Evolutionary conservation across 2,113 vertebrate genomes (phyloP), one percentile per base, ranked within the genome.

Genomic region (Ageneiosus marmoratus): DNA sequence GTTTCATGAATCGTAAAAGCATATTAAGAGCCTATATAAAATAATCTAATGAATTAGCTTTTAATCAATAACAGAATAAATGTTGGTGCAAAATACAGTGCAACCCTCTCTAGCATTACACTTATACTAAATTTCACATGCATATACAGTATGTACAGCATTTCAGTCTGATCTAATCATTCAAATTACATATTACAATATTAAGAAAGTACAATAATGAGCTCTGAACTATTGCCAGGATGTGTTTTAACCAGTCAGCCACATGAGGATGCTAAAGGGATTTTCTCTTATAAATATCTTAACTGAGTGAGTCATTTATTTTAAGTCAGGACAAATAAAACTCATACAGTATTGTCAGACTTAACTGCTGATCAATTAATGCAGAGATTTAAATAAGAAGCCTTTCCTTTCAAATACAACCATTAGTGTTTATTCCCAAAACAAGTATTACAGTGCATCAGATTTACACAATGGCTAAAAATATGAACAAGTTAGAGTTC

Each of bases 51-150:
- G 44, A 44, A 53, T 50, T 29, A 72, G 50, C 58, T 75, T 77
- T 88, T 84, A 50, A 74, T 81, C 63, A 67, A 76, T 32, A 48
- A 22, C 22, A 37, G 3, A 81, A 41, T 48, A 34, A 56, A 67
- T 62, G 1, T 56, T 55, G 27, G 74, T 67, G 32, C 29, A 37
- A 63, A 79, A 3, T 70, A 65, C 44, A n/a, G n/a, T n/a, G n/a
- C n/a, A 55, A 65, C 46, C 27, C 48, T 55, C 27, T 76, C 44
- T 37, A 70, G 24, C 18, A 34, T 65, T 51, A 58, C 20, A 34
- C 56, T 18, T 70, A 46, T 13, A 70, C 22, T 44, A 46, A 24
- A 44, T 46, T 22, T 24, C 37, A 70, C 22, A 44, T 20, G 5
- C 62, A 63, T 63, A 34, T 44, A 24, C 34, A 41, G 60, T 34